Evolutionary conservation across 2,888 invertebrate genomes (phyloP).

Genomic region (Polietes domitor): DNA sequence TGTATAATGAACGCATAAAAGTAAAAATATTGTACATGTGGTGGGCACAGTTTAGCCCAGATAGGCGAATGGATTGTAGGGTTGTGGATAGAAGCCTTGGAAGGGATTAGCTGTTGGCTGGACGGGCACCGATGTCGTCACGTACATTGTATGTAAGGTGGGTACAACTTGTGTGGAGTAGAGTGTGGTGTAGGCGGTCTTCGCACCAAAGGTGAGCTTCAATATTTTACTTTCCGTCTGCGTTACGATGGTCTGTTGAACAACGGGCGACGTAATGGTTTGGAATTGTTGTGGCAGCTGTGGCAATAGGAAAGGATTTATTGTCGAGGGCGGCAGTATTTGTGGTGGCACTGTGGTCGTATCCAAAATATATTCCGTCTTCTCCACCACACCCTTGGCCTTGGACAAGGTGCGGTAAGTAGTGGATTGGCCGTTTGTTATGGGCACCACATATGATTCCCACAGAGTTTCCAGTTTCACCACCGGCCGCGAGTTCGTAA

Average conservation of each 20-base stretch:
- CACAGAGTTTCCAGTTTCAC: conserved; percentile 89
- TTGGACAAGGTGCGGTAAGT: conserved; percentile 90
- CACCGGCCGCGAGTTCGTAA: conserved; percentile 90
- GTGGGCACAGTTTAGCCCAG: conserved; percentile 82
- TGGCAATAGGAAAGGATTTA: conserved; percentile 82
- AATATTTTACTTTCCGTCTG: conserved; percentile 91
- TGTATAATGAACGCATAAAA: background rate
- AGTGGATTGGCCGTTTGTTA: conserved; percentile 89
- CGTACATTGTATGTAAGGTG: conserved; percentile 90
- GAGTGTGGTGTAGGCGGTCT: conserved; percentile 92
- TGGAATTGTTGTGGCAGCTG: conserved; percentile 86
- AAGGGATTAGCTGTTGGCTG: conserved; percentile 85
- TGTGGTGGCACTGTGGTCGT: conserved; percentile 82
- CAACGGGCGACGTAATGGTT: conserved; percentile 89
- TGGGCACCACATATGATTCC: conserved; percentile 91
- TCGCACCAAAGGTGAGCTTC: conserved; percentile 94
- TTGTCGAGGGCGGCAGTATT: conserved; percentile 62
- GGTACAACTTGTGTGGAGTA: conserved; percentile 92
- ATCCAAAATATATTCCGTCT: conserved; percentile 89
- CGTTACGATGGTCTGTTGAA: conserved; percentile 89
- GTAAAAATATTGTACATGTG: conserved; percentile 3
- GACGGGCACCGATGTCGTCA: conserved; percentile 90
- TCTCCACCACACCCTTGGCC: conserved; percentile 89
- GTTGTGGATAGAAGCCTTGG: conserved; percentile 90
- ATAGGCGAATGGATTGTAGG: conserved; percentile 88